Evolutionary conservation across 1,140 invertebrate genomes (phyloP).

Genomic region (Eriocheir sinensis): DNA sequence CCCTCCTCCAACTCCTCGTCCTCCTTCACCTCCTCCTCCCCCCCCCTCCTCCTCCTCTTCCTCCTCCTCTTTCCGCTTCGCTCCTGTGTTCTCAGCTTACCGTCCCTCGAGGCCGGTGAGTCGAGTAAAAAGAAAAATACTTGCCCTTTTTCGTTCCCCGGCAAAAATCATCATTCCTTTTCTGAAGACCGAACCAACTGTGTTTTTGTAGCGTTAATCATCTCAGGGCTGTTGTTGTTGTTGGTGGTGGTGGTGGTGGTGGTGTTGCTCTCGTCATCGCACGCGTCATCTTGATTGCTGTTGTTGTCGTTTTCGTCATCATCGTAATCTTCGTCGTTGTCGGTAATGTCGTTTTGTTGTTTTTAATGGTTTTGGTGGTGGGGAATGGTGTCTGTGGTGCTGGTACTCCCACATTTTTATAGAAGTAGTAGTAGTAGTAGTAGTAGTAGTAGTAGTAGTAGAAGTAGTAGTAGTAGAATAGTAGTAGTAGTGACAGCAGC

Average conservation of each 20-base stretch:
- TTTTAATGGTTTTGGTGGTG: too few relatives aligned
- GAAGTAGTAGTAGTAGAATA: background rate
- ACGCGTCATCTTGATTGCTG: too few relatives aligned
- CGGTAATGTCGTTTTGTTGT: too few relatives aligned
- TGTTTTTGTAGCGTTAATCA: constrained; percentile 15
- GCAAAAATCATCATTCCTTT: background rate
- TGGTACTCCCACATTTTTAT: too few relatives aligned
- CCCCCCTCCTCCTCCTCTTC: background rate
- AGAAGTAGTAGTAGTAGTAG: too few relatives aligned
- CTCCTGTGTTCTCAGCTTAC: background rate
- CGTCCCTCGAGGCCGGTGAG: background rate
- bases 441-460: too few relatives aligned
- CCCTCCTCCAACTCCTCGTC: background rate
- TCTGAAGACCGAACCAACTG: background rate
- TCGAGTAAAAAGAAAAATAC: background rate
- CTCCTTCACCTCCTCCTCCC: background rate
- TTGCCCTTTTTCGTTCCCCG: background rate
- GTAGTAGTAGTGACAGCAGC: background rate
- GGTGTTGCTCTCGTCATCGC: background rate
- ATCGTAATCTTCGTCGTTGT: too few relatives aligned
- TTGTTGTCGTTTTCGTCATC: background rate
- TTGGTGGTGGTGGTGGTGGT: background rate
- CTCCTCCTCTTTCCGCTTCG: background rate
- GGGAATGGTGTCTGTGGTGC: too few relatives aligned
- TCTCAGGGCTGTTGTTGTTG: background rate